Evolutionary conservation across 1,140 invertebrate genomes (phyloP).

Genomic region (Aphelenchoides besseyi): DNA sequence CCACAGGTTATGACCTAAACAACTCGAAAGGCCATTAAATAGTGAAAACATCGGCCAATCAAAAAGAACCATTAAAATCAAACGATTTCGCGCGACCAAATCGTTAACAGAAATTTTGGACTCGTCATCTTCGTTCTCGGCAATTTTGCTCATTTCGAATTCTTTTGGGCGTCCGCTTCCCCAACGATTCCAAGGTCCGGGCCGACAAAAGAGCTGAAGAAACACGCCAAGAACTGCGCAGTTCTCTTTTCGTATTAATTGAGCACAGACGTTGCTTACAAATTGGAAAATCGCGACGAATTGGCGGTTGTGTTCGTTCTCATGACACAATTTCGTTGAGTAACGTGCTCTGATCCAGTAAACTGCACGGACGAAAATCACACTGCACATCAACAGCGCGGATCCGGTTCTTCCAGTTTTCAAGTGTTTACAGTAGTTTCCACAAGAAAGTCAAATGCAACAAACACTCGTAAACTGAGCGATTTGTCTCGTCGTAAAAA

Average conservation of each 20-base stretch:
- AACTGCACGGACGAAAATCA: neutral
- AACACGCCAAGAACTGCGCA: neutral
- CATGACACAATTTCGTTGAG: neutral
- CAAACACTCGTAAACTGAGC: neutral
- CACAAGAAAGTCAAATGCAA: neutral
- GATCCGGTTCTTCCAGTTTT: neutral
- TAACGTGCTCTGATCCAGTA: neutral
- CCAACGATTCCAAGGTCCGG: too few relatives aligned
- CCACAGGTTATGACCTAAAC: too few relatives aligned
- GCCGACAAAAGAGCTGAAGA: too few relatives aligned
- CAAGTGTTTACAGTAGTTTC: neutral
- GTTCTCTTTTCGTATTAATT: neutral
- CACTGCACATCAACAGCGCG: neutral
- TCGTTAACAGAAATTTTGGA: neutral
- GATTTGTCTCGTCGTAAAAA: neutral
- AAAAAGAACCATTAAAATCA: too few relatives aligned
- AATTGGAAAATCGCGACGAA: neutral
- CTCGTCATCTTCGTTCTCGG: neutral
- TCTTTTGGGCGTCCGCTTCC: too few relatives aligned
- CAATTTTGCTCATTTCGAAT: too few relatives aligned
- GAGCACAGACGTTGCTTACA: neutral
- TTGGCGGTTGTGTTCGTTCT: neutral
- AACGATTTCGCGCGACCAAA: neutral
- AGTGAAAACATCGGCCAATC: too few relatives aligned
- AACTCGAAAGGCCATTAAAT: too few relatives aligned